phyloP scores from a whole-genome alignment of 2,113 vertebrate genomes.

The Malurus melanocephalus region DNA sequence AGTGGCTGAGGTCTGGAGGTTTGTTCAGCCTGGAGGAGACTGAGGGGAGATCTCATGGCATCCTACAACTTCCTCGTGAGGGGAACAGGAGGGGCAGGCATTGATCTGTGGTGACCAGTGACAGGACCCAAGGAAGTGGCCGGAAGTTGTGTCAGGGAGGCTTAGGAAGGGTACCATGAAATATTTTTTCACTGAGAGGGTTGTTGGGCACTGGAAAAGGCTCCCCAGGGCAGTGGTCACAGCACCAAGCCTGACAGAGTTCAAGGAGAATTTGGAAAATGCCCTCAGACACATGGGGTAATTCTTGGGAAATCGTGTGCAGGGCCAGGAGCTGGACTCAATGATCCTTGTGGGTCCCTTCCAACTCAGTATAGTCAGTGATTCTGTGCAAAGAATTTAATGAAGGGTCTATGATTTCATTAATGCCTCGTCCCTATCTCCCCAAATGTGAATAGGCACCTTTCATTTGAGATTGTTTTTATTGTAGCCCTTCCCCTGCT shows the following conservation, averaged over 20 bases:
- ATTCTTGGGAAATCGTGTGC: not conserved
- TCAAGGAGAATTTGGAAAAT: not conserved
- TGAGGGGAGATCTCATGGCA: not conserved
- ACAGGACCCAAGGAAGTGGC: not conserved
- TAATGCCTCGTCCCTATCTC: not conserved
- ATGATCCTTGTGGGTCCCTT: not conserved
- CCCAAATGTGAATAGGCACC: not conserved
- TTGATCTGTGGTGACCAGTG: not conserved
- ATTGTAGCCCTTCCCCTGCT: not conserved
- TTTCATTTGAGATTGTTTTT: not conserved
- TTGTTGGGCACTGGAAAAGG: not conserved
- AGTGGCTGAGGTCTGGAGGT: not conserved
- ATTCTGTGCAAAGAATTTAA: not conserved
- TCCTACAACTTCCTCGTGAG: rapidly evolving
- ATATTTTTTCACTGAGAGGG: not conserved
- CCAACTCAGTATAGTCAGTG: not conserved
- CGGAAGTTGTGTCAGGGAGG: not conserved
- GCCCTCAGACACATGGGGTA: not conserved
- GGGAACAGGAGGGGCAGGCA: not conserved
- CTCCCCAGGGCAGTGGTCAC: not conserved
- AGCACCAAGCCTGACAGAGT: not conserved
- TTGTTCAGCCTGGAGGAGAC: not conserved
- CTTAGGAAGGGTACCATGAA: not conserved
- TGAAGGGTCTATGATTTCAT: not conserved
- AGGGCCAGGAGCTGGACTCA: rapidly evolving